These are phyloP conservation scores for Lycopodina hypogea DNA, from an alignment of 37 sponge, comb jelly and placozoan species.

Conservation along the genomic window DNA sequence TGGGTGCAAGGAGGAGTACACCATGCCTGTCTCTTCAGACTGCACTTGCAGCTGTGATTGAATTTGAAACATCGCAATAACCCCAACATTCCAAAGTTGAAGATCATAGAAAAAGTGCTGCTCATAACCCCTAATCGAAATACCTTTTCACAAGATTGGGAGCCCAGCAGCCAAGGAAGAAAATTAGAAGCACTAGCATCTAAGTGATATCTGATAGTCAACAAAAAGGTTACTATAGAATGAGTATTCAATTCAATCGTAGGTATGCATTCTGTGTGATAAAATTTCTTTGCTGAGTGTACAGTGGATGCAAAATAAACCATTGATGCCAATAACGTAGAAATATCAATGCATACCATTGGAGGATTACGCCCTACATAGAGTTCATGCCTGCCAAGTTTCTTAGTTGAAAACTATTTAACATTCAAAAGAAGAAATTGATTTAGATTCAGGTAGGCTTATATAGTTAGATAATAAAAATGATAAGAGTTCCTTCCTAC, in stretches of 20 bases:
- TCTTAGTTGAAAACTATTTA: too few relatives aligned
- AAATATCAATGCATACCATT: constrained; percentile 48
- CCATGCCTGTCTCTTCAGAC: constrained; percentile 26
- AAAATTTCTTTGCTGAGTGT: too few relatives aligned
- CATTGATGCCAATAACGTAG: constrained; percentile 54
- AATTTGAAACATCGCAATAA: constrained; percentile 48
- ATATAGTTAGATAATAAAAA: too few relatives aligned
- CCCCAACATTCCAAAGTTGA: constrained; percentile 58
- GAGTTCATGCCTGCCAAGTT: too few relatives aligned
- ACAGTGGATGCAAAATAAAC: constrained; percentile 19
- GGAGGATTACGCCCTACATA: too few relatives aligned
- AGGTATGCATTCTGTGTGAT: constrained; percentile 51
- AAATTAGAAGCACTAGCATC: too few relatives aligned
- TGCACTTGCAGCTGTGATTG: constrained; percentile 35
- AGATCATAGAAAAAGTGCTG: constrained; percentile 50
- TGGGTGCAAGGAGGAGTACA: too few relatives aligned
- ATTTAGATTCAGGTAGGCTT: too few relatives aligned
- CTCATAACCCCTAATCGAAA: constrained; percentile 61
- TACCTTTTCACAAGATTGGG: constrained; percentile 56
- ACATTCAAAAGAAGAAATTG: too few relatives aligned
- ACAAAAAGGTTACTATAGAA: too few relatives aligned
- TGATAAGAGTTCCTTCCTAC: too few relatives aligned
- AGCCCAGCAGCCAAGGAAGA: constrained; percentile 64
- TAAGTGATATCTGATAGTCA: constrained; percentile 20
- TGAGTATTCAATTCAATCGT: constrained; percentile 59